Evolutionary conservation across 2,888 invertebrate species (phyloP), one percentile per base, ranked within the genome.

Genomic region (Erebia palarica): DNA sequence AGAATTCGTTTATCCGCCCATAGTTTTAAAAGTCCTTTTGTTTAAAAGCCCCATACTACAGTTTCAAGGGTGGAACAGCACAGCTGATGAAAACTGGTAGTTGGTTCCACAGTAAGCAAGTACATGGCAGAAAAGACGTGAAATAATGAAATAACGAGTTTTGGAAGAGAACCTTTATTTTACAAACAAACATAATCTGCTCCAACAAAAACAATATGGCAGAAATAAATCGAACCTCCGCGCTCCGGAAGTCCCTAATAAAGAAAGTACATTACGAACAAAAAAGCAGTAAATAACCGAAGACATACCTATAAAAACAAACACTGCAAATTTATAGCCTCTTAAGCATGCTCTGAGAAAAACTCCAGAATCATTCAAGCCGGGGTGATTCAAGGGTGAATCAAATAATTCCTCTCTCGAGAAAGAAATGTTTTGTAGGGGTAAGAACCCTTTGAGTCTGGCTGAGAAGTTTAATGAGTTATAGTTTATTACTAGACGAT

Each of bases 291-390:
- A 89, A 88, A 90, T 90, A 87, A 89, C 86, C 10, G 77, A 78
- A 75, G 81, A 84, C 79, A 82, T 82, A 84, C 78, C 83, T 83
- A 86, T 79, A 82, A 82, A 81, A 80, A 84, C 81, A 83, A 82
- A 82, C 86, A 84, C 83, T 84, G 81, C 78, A 84, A 88, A 91
- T 91, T 91, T 91, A 91, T 91, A 80, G 86, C 85, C 84, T 84
- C 85, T 85, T 86, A 84, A 86, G 86, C 83, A 85, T 83, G 84
- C 83, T 82, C 81, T 70, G 68, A 75, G 74, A 76, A 78, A 76
- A 79, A 86, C 81, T 81, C 80, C 81, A 14, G 84, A 85, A 89
- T 90, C 89, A 90, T 86, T 88, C 83, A 77, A 77, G 78, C 76
- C 75, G 81, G 83, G 83, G 82, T 79, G 84, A 82, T 60, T 68